phyloP scores from a whole-genome alignment of 2,797 vertebrate species.

The Gambusia yucatana region DNA sequence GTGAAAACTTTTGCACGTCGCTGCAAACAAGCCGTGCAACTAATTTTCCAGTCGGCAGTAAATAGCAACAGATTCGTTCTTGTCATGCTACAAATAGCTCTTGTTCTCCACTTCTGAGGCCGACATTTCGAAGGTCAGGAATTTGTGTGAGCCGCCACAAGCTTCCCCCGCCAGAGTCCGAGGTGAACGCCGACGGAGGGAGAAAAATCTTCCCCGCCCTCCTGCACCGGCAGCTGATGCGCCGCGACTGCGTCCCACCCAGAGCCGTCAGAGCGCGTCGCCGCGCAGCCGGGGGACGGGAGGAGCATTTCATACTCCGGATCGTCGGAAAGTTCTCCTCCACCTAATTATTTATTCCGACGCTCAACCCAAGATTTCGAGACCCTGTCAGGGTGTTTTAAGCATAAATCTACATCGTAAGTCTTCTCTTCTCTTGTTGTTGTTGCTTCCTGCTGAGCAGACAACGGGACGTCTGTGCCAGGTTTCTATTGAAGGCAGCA shows the following conservation, averaged over 20 bases:
- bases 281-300: too few species aligned
- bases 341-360: background rate
- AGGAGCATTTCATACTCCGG: background rate
- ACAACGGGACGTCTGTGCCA: slow-evolving; percentile 2
- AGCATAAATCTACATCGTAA: background rate
- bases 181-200: background rate
- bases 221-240: background rate
- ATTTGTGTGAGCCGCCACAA: slow-evolving; percentile 9
- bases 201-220: background rate
- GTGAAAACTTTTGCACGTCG: background rate
- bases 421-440: background rate
- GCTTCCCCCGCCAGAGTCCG: slow-evolving; percentile 9
- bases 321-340: background rate
- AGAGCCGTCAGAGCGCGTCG: background rate
- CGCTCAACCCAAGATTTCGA: background rate
- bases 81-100: background rate
- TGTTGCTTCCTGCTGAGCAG: background rate
- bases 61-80: background rate
- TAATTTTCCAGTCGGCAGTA: background rate
- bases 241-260: background rate
- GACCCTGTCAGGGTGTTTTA: background rate
- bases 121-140: slow-evolving; percentile 21
- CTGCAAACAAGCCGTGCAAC: background rate
- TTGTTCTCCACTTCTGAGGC: slow-evolving; percentile 15
- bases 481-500: background rate